Percentiles rank a stretch among this genome's conserved stretches.
Conservation (phyloP, 2,888 invertebrate genomes). For the Oscheius sp. region DNA sequence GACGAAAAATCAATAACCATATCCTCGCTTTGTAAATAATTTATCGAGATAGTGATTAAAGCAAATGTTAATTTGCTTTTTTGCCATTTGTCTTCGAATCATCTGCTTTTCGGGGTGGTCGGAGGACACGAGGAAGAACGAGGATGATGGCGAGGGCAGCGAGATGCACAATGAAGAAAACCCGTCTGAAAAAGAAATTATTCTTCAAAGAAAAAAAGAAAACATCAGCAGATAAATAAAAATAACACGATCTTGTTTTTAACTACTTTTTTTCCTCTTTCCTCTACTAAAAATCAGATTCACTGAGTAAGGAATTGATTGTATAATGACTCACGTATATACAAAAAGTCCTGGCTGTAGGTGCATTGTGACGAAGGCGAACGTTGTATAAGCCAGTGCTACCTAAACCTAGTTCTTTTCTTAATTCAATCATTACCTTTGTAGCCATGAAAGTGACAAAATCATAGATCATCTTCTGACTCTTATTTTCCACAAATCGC, state of each 20-base stretch:
- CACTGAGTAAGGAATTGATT: background rate
- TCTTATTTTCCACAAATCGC: slow-evolving; percentile 76
- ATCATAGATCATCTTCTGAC: slow-evolving; percentile 83
- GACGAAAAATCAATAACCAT: background rate
- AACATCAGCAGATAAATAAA: too few species aligned
- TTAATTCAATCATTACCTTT: slow-evolving; percentile 71
- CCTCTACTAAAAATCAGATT: slow-evolving; percentile 6
- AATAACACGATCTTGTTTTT: too few species aligned
- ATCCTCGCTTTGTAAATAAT: too few species aligned
- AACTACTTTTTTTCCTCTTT: too few species aligned
- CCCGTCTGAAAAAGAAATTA: slow-evolving; percentile 67
- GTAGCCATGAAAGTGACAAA: slow-evolving; percentile 83
- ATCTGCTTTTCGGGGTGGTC: slow-evolving; percentile 48
- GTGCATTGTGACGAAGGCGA: slow-evolving; percentile 89
- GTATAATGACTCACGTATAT: slow-evolving; percentile 78
- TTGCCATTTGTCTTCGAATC: slow-evolving; percentile 6
- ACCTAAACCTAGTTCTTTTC: slow-evolving; percentile 29
- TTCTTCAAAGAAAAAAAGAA: too few species aligned
- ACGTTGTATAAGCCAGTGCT: slow-evolving; percentile 87
- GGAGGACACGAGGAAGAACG: slow-evolving; percentile 69
- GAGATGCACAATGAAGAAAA: slow-evolving; percentile 73
- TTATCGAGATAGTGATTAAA: background rate
- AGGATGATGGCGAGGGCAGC: slow-evolving; percentile 71
- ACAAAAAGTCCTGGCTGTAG: slow-evolving; percentile 81
- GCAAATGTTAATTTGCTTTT: background rate